Base-by-base conservation (phyloP, 2,113 vertebrate genomes). In the Sinocyclocheilus rhinocerous region DNA sequence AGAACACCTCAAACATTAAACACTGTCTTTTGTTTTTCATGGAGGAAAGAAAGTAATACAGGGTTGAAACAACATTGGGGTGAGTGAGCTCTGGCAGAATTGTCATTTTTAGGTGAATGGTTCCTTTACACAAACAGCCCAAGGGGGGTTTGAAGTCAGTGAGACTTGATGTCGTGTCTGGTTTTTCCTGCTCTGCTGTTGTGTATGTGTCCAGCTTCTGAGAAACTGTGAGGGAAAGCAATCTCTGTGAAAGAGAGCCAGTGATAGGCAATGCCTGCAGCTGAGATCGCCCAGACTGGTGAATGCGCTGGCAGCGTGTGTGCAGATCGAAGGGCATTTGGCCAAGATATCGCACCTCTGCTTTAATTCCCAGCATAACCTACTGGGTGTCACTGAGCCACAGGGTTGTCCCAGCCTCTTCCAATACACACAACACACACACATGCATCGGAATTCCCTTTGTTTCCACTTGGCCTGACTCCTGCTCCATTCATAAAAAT, bases 331-430 rank as follows among this genome's bases (percentile, higher is more conserved):
- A 67, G 55, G 86, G 83, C 76, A 36, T 6, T 18, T 57, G 72
- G 67, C 83, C 86, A 78, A 88, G 63, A 83, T 48, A 59, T 12
- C 82, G 57, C 78, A 88, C 65, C 48, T 85, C 81, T 84, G 72
- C 20, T 75, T 85, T 76, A 72, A 73, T 63, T 78, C 50, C 6
- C 72, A 59, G 18, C 39, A 63, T 29, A 80, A 76, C 55, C 76
- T 65, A 36, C 11, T 2, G 45, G 24, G 63, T 84, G 63, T 69
- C 84, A 55, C 78, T 75, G 55, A 81, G 29, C 36, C 77, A 36
- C 61, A 24, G 29, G 22, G 61, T 39, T 65, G 20, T 52, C 45
- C 69, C 77, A 50, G 42, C 79, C 57, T 42, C 33, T 82, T 33
- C 36, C 24, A 61, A 45, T 22, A 65, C 76, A 55, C 52, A 33